Percentiles rank a stretch among this genome's conserved stretches.
Evolutionary conservation across 2,113 vertebrate genomes (phyloP).

Genomic region (Brachypodius melanocephalos): DNA sequence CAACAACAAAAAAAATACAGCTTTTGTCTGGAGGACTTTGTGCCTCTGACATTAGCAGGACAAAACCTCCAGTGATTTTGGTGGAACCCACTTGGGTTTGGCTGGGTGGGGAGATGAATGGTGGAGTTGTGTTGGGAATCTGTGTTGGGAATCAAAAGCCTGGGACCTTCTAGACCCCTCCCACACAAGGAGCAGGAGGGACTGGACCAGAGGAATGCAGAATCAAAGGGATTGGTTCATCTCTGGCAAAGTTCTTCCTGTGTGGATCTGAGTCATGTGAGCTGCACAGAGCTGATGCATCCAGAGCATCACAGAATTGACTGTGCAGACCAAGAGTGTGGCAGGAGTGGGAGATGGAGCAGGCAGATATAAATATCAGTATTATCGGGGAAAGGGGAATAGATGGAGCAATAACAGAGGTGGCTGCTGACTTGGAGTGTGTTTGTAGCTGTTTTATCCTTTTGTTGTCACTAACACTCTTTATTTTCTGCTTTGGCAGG

Average conservation of each 20-base stretch:
- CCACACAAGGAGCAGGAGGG: neutral
- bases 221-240: neutral
- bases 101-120: conserved; percentile 19
- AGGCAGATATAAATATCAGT: neutral
- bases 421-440: neutral
- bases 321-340: neutral
- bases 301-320: neutral
- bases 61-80: conserved; percentile 23
- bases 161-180: neutral
- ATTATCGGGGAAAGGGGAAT: neutral
- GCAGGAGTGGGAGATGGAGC: neutral
- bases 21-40: neutral
- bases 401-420: neutral
- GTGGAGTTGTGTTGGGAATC: conserved; percentile 7
- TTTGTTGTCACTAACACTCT: neutral
- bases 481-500: conserved; percentile 54
- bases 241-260: neutral
- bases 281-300: neutral
- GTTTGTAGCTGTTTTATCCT: neutral
- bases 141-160: neutral
- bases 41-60: conserved; percentile 33
- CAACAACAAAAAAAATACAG: neutral
- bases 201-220: neutral
- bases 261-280: neutral
- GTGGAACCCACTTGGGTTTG: neutral